These are phyloP conservation scores for Julus scanicus DNA, from an alignment of 2,888 invertebrate species.

Conservation along the genomic window DNA sequence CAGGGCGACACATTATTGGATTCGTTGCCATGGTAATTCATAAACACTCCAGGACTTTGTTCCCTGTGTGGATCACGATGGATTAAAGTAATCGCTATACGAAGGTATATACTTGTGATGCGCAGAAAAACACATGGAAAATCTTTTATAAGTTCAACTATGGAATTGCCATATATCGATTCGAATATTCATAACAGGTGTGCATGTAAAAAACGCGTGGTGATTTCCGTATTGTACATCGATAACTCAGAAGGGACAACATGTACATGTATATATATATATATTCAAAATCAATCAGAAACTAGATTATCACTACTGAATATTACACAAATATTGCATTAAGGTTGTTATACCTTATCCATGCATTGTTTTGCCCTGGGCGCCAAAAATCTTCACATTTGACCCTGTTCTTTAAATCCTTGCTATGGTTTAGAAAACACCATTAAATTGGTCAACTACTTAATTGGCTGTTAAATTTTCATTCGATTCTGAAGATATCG, in stretches of 20 bases:
- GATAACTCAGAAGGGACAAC: neutral
- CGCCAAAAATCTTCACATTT: too few species aligned
- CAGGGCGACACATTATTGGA: neutral
- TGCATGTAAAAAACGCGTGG: neutral
- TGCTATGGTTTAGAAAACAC: neutral
- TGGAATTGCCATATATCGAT: conserved; percentile 11
- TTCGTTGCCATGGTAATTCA: neutral
- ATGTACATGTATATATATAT: too few species aligned
- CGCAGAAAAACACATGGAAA: neutral
- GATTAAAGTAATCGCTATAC: neutral
- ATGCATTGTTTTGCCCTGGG: too few species aligned
- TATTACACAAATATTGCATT: neutral
- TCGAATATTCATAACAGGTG: neutral
- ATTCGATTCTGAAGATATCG: too few species aligned
- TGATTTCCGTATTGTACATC: neutral
- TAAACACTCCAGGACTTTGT: neutral
- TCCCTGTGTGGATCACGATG: neutral
- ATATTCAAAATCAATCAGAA: neutral
- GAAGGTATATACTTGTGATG: neutral
- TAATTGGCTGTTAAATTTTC: too few species aligned
- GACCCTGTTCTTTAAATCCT: too few species aligned
- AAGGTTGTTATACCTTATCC: too few species aligned
- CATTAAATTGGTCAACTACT: too few species aligned
- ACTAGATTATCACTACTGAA: neutral
- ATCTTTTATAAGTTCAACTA: neutral